Conservation (phyloP, 2,113 vertebrate species). For the Phyllostomus discolor region DNA sequence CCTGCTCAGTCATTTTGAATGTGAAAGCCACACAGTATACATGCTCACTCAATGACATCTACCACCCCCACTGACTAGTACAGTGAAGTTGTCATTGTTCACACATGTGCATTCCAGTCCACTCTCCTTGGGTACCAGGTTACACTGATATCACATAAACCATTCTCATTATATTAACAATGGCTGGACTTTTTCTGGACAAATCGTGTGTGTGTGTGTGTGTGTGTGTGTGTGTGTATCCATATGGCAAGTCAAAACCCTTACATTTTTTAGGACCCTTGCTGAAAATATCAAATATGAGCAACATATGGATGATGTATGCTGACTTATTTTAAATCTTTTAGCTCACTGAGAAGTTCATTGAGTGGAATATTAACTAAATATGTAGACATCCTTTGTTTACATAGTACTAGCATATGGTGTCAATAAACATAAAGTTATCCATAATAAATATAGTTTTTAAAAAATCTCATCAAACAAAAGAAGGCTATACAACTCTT, state of each 20-base stretch:
- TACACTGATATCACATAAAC: too few species aligned
- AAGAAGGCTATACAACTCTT: background rate
- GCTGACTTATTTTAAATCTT: slow-evolving; percentile 40
- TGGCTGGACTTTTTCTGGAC: too few species aligned
- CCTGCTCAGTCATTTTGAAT: too few species aligned
- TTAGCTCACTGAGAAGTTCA: slow-evolving; percentile 45
- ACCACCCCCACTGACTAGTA: too few species aligned
- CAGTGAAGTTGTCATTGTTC: too few species aligned
- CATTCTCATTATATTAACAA: too few species aligned
- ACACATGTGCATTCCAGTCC: too few species aligned
- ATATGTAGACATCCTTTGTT: slow-evolving; percentile 59
- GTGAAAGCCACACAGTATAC: too few species aligned
- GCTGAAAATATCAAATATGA: background rate
- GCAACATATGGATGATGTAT: slow-evolving; percentile 33
- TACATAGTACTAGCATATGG: slow-evolving; percentile 62
- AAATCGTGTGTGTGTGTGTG: too few species aligned
- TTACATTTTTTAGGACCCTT: background rate
- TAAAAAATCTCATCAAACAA: background rate
- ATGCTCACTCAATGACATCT: too few species aligned
- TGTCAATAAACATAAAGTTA: slow-evolving; percentile 66
- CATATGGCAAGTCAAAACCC: background rate
- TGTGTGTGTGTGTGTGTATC: background rate
- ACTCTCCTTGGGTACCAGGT: too few species aligned
- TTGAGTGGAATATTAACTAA: slow-evolving; percentile 49
- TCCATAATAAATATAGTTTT: slow-evolving; percentile 45